Base-by-base conservation (phyloP, 2,113 vertebrate genomes). In the Eonycteris spelaea region DNA sequence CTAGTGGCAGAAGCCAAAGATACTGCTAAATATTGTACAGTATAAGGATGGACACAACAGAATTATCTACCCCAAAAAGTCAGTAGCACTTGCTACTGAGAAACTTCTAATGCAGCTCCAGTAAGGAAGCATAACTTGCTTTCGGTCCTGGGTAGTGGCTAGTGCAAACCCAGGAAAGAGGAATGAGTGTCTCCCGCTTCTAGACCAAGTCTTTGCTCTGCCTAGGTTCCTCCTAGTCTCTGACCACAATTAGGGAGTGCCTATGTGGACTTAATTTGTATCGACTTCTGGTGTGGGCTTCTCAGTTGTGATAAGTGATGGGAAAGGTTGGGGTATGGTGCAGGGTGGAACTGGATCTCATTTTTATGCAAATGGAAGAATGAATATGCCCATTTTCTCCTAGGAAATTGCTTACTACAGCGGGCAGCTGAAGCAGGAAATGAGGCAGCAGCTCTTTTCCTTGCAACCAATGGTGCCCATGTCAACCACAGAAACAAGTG, bases 401-500 rank as follows among this genome's bases (percentile, higher is more conserved):
- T 97, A 99, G 99, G 98, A 93, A 99, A 99, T 98, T 99, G 99
- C 97, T 98, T 99, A 94, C 99, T 99, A 94, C 99, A 99, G 98
- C 99, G 99, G 98, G 99, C 99, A 87, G 99, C 99, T 19, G 98
- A 98, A 75, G 98, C 98, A 40, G 99, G 98, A 96, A 99, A 99
- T 70, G 99, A 99, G 97, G 99, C 99, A 18, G 99, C 99, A 21
- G 99, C 99, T 94, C 99, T 99, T 95, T 99, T 99, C 98, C 97
- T 99, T 65, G 99, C 99, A 90, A 99, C 99, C 71, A 99, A 99
- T 4, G 99, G 99, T 96, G 99, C 99, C 98, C 99, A 99, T 91
- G 99, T 99, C 97, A 99, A 99, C 97, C 99, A 99, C 97, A 98
- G 98, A 97, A 99, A 99, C 98, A 99, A 99, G 98, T 98, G 98